phyloP scores from a whole-genome alignment of 2,113 vertebrate genomes.

The Oreocharis arfaki region DNA sequence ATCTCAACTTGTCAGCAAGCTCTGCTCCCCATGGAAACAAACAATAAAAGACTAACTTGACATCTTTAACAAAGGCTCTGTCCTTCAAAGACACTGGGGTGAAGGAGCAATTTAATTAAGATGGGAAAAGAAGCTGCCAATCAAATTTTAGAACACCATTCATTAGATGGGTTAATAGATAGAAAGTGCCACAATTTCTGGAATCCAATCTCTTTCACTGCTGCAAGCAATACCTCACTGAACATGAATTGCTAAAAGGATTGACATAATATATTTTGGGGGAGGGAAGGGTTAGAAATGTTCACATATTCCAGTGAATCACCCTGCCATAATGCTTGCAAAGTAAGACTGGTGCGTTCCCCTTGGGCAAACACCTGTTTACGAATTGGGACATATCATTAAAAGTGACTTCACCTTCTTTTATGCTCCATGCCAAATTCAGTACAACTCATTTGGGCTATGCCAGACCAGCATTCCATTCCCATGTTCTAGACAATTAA shows the following conservation, averaged over 20 bases:
- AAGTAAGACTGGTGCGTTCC: slow-evolving; percentile 45
- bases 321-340: slow-evolving; percentile 47
- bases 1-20: slow-evolving; percentile 29
- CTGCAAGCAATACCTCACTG: slow-evolving; percentile 46
- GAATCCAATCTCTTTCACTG: slow-evolving; percentile 52
- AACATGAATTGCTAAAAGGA: slow-evolving; percentile 54
- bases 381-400: slow-evolving; percentile 53
- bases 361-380: slow-evolving; percentile 77
- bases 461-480: slow-evolving; percentile 65
- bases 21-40: slow-evolving; percentile 22
- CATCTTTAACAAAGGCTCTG: slow-evolving; percentile 63
- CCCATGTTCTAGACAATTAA: slow-evolving; percentile 60
- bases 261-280: slow-evolving; percentile 32
- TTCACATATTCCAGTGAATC: slow-evolving; percentile 49
- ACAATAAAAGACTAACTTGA: slow-evolving; percentile 46
- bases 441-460: slow-evolving; percentile 28
- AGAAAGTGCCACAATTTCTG: slow-evolving; percentile 42
- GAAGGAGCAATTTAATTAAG: slow-evolving; percentile 72
- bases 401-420: slow-evolving; percentile 58
- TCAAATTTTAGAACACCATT: slow-evolving; percentile 62
- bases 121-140: slow-evolving; percentile 59
- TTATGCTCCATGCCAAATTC: slow-evolving; percentile 52
- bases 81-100: slow-evolving; percentile 47
- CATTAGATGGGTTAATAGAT: slow-evolving; percentile 56
- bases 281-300: slow-evolving; percentile 30